Base-by-base conservation (phyloP, 2,888 invertebrate species). In the Chromoteleia sp. region DNA sequence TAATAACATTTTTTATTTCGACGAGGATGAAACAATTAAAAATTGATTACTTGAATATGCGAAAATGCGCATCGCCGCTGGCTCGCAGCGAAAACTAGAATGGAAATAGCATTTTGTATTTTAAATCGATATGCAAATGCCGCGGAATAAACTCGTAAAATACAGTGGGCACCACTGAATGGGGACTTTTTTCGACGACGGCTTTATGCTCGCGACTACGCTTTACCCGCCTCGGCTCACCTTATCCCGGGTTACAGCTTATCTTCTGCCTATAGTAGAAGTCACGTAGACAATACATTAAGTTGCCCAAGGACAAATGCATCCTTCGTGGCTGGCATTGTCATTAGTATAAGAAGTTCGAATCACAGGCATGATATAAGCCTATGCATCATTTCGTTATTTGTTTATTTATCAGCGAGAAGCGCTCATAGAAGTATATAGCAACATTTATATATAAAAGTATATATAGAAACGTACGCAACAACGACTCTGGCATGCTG, bases 201-300 rank as follows among this genome's bases (percentile, higher is more conserved):
- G 58, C 61, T 76, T 76, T 61, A 43, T 78, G 25, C 30, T 41
- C 29, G 48, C 43, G 43, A 45, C 41, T 52, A 29, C 61, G 77
- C 54, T 78, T 58, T 45, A 50, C 41, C 52, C 71, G 48, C 41
- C 48, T 58, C 50, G 63, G 29, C 56, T 63, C 58, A 41, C 59
- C 71, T 63, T 74, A 61, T 67, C 73, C 74, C 41, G 21, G 59
- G 67, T 59, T 58, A 41, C 50, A 39, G 78, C 67, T 73, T 80
- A 74, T 80, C 74, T 59, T 67, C 54, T 61, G 48, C 74, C 74
- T 15, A 63, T 50, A 63, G 63, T 21, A 74, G 48, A 74, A 80
- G 80, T 80, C 74, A 80, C 74, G 80, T 75, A 80, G 63, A 80
- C 74, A 80, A 80, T 80, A 74, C 80, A 63, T 80, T 80, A 80